Evolutionary conservation across 1,140 invertebrate species (phyloP).

Genomic region (Drosophila watanabei): DNA sequence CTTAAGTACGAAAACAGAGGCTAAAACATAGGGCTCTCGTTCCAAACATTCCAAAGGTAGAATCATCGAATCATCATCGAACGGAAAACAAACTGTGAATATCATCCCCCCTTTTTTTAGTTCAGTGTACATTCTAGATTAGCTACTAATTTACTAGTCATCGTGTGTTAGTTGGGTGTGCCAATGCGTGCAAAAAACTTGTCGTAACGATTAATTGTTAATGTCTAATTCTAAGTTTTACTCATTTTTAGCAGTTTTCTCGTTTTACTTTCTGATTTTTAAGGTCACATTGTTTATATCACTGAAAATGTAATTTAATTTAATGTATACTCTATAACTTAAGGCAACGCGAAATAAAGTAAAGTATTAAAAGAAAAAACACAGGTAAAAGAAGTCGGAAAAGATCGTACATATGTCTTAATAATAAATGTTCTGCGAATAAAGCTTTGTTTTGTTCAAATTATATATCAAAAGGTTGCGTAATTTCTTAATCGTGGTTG

Average conservation of each 20-base stretch:
- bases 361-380: background rate
- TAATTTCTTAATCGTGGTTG: conserved; percentile 26
- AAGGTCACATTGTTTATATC: conserved; percentile 82
- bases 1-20: conserved; percentile 69
- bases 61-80: conserved; percentile 8
- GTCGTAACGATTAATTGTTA: conserved; percentile 59
- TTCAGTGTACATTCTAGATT: conserved; percentile 53
- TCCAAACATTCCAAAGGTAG: conserved; percentile 36
- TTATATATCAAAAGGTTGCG: conserved; percentile 64
- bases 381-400: conserved; percentile 29
- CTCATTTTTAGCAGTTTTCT: conserved; percentile 49
- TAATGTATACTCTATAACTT: conserved; percentile 60
- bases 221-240: conserved; percentile 62
- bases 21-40: conserved; percentile 47
- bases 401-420: conserved; percentile 53
- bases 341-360: conserved; percentile 47
- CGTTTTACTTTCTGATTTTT: conserved; percentile 55
- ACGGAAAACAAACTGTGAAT: conserved; percentile 44
- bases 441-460: conserved; percentile 59
- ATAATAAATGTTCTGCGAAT: conserved; percentile 50
- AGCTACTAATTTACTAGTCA: conserved; percentile 63
- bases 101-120: conserved; percentile 1
- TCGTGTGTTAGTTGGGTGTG: conserved; percentile 47
- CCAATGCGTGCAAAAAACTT: conserved; percentile 75
- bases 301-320: conserved; percentile 77